Evolutionary conservation across 2,888 invertebrate genomes (phyloP), one percentile per base, ranked within the genome.

Genomic region (Megalurothrips usitatus): DNA sequence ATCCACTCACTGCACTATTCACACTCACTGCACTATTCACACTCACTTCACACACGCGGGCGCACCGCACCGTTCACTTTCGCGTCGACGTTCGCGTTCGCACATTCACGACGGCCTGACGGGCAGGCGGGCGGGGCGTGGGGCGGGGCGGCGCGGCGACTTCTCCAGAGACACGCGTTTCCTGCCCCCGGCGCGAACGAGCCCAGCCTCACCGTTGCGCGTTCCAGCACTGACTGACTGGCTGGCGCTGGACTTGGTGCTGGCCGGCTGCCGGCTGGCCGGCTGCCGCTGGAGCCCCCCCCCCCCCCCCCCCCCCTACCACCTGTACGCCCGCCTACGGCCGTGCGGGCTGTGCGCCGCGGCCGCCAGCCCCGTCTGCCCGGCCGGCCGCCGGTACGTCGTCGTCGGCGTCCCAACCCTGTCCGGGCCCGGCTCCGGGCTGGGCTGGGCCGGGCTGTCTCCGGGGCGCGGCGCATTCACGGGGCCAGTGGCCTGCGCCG

Each of bases 181-280:
- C 6, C 34, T 43, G 34, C 34, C 34, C 34, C 34, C 34, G 68
- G 9, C 75, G 75, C 63, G 75, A 52, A 81, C 82, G 83, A 82
- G 81, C 63, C 81, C 80, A 82, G 81, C 63, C 81, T 81, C 47
- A 14, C 63, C 68, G 14, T 80, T 17, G 8, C n/a, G 28, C 79
- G 48, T 58, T 48, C 52, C 52, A 79, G 79, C 78, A 75, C 80
- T 63, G 26, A 58, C 82, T 48, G n/a, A 79, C 43, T 58, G 78
- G 75, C 52, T 48, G 75, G 75, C 34, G 34, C 34, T 43, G 34
- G 34, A 43, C 34, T 43, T 2, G 34, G 3, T 43, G 34, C 34
- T 43, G 34, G 34, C 34, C 80, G 78, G 85, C 85, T 86, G 86
- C 86, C 86, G 86, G 85, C 81, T n/a, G n/a, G n/a, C 28, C 79